Percentiles rank a stretch among this genome's conserved stretches.
These are phyloP conservation scores for Streptopelia turtur DNA, from an alignment of 2,797 vertebrate species.

Conservation along the genomic window DNA sequence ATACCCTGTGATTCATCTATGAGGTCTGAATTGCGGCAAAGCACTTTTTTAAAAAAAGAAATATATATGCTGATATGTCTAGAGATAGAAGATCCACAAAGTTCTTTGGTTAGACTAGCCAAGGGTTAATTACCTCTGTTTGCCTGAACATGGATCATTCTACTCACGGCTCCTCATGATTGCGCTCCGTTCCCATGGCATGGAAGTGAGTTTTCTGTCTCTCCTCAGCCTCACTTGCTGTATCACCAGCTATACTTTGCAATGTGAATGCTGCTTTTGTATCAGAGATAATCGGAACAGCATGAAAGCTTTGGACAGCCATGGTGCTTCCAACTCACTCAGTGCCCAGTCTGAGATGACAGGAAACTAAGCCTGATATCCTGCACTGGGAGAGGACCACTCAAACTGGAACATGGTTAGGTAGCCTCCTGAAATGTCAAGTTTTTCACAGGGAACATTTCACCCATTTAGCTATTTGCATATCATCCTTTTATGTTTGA, in stretches of 20 bases:
- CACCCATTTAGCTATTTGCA: neutral
- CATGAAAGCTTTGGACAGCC: neutral
- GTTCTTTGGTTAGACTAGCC: neutral
- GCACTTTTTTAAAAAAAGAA: neutral
- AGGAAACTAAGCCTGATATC: neutral
- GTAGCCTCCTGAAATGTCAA: neutral
- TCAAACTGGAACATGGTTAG: neutral
- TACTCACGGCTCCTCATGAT: neutral
- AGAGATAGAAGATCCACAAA: neutral
- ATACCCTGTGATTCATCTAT: neutral
- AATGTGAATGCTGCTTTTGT: neutral
- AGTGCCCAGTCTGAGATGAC: neutral
- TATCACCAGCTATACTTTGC: neutral
- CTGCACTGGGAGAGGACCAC: neutral
- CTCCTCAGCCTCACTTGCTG: neutral
- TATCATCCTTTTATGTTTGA: neutral
- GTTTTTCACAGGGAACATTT: neutral
- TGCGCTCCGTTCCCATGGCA: neutral
- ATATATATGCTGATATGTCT: neutral
- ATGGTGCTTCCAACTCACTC: neutral
- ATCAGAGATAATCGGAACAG: neutral
- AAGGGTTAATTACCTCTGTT: neutral
- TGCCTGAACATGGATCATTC: neutral
- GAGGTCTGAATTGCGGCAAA: neutral
- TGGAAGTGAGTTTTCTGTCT: neutral